These are phyloP conservation scores for Noctua janthina DNA, from an alignment of 2,888 invertebrate species.

Conservation along the genomic window DNA sequence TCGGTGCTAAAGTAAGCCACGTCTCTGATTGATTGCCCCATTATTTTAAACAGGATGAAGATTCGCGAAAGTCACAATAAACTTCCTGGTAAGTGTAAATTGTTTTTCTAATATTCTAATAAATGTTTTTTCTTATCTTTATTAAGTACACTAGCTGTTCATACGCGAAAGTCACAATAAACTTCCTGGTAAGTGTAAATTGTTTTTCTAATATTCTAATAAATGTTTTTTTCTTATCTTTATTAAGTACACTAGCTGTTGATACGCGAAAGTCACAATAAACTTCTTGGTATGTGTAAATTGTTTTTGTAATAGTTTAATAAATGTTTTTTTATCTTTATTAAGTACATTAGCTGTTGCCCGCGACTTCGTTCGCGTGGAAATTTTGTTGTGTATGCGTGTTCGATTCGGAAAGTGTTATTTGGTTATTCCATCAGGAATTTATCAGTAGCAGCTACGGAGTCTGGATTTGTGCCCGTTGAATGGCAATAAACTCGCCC, in stretches of 20 bases:
- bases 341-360: background rate
- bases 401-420: too few relatives aligned
- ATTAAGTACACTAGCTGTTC: background rate
- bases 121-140: background rate
- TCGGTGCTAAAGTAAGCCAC: constrained; percentile 24
- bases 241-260: background rate
- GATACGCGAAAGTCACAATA: constrained; percentile 2
- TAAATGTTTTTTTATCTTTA: background rate
- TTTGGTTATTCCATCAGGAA: too few relatives aligned
- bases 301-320: background rate
- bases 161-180: constrained; percentile 1
- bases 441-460: too few relatives aligned
- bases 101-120: background rate
- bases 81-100: background rate
- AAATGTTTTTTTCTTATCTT: background rate
- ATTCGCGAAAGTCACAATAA: constrained; percentile 17
- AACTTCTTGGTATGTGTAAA: background rate
- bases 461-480: too few relatives aligned
- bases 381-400: too few relatives aligned
- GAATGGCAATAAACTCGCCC: too few relatives aligned
- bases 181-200: background rate
- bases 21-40: constrained; percentile 44
- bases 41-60: constrained; percentile 51
- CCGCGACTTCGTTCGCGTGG: too few relatives aligned
- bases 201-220: background rate